Conservation (phyloP, 1,140 invertebrate species). For the Galendromus occidentalis region DNA sequence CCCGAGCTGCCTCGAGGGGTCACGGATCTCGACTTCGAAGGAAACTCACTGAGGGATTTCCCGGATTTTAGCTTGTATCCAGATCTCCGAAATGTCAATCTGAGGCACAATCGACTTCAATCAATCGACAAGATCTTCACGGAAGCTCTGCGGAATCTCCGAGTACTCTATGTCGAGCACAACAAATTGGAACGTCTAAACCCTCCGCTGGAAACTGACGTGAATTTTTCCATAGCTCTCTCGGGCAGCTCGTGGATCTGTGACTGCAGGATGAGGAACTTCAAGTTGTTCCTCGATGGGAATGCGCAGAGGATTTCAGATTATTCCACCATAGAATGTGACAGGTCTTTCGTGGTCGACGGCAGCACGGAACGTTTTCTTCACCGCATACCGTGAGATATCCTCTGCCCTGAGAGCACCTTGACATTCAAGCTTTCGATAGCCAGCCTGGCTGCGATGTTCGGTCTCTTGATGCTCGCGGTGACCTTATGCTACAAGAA, state of each 20-base stretch:
- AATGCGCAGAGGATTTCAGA: constrained; percentile 16
- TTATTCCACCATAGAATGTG: constrained; percentile 27
- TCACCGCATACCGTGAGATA: constrained; percentile 26
- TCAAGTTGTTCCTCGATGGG: constrained; percentile 24
- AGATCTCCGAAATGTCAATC: constrained; percentile 27
- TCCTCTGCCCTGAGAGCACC: constrained; percentile 18
- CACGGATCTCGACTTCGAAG: constrained; percentile 18
- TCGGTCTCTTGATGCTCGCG: constrained; percentile 17
- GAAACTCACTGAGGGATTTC: constrained; percentile 15
- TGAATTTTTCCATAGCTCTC: constrained; percentile 23
- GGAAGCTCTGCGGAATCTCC: constrained; percentile 14
- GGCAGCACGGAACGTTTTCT: constrained; percentile 21
- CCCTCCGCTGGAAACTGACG: neutral
- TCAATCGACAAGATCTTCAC: constrained; percentile 7
- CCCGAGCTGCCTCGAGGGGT: constrained; percentile 26
- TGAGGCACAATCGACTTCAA: constrained; percentile 35
- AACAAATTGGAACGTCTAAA: constrained; percentile 17
- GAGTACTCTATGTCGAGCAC: constrained; percentile 15
- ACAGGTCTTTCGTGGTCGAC: constrained; percentile 31
- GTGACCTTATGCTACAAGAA: constrained; percentile 39
- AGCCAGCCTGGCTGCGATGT: constrained; percentile 18
- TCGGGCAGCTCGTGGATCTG: constrained; percentile 42
- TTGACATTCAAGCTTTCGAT: constrained; percentile 14
- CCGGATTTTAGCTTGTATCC: constrained; percentile 7
- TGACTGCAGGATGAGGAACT: constrained; percentile 34